Base-by-base conservation (phyloP, 2,113 vertebrate genomes). In the Collichthys lucidus region DNA sequence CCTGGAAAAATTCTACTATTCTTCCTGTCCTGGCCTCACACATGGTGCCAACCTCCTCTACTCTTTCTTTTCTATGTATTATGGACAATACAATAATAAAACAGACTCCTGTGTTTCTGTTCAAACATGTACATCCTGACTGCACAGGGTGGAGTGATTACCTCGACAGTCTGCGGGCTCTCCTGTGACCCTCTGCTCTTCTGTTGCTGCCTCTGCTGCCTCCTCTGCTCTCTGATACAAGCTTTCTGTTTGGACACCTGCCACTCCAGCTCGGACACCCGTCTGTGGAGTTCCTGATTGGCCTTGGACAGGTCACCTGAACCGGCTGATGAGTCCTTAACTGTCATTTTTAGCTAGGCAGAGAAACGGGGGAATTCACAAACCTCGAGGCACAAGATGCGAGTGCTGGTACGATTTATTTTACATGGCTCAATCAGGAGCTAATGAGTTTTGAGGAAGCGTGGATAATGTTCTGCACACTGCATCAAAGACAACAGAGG, bases 201-300 rank as follows among this genome's bases (percentile, higher is more conserved):
- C 74, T 55, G 44, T 3, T 59, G 80, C 44, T 72, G 67, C 61
- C 52, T 72, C 52, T 69, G 65, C 29, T 26, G 64, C 7, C 17
- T 52, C 31, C 35, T 72, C 46, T 40, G 24, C 12, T 60, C 62
- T 60, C 53, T 67, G 44, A 66, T 56, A 56, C 17, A 1, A 26
- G 55, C 81, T 52, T 5, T 78, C 47, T 62, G 75, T 78, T 17
- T 17, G 40, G 40, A 67, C 57, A 62, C 69, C n/a, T 49, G 56
- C 12, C 14, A 11, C 76, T 79, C 29, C 14, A 74, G 49, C 17
- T 59, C 69, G 24, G 26, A 73, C 29, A 60, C n/a, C 29, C 9
- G 11, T 5, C 5, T 59, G 26, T 15, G 47, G 40, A 79, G 70
- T 42, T 49, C n/a, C 50, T 29, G 22, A 29, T 56, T 67, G 42